phyloP scores from a whole-genome alignment of 2,888 invertebrate species.

The Microctonus brassicae region DNA sequence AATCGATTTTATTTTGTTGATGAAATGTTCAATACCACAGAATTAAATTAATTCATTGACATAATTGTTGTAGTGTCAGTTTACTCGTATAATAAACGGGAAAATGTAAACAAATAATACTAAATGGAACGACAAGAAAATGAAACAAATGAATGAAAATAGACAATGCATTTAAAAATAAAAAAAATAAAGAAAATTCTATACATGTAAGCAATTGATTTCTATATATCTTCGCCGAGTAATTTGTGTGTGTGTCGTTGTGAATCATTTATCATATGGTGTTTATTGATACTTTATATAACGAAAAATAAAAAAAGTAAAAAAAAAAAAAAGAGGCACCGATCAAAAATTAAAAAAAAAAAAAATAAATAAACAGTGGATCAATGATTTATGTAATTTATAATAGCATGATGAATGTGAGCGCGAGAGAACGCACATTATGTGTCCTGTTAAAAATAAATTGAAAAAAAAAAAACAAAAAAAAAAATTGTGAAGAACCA shows the following conservation, averaged over 20 bases:
- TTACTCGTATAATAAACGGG: too few relatives aligned
- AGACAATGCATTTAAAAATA: constrained; percentile 1
- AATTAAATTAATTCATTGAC: too few relatives aligned
- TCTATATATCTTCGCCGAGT: background rate
- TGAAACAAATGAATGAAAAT: background rate
- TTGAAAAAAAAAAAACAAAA: background rate
- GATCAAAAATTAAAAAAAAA: constrained; percentile 1
- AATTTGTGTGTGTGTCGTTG: background rate
- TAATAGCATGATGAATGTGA: background rate
- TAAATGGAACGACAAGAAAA: background rate
- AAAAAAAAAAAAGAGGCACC: constrained; percentile 5
- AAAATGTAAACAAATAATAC: background rate
- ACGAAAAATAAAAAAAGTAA: background rate
- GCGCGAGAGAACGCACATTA: background rate
- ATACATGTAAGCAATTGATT: background rate
- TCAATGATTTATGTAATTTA: constrained; percentile 47
- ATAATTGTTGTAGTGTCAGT: too few relatives aligned
- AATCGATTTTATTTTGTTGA: too few relatives aligned
- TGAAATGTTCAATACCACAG: too few relatives aligned
- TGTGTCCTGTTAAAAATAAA: background rate
- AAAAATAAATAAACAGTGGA: constrained; percentile 52
- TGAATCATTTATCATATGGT: background rate
- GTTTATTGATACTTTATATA: background rate
- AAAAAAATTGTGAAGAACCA: background rate
- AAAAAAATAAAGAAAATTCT: too few relatives aligned